Evolutionary conservation across 2,888 invertebrate species (phyloP).

Genomic region (Brachyopa scutellaris): DNA sequence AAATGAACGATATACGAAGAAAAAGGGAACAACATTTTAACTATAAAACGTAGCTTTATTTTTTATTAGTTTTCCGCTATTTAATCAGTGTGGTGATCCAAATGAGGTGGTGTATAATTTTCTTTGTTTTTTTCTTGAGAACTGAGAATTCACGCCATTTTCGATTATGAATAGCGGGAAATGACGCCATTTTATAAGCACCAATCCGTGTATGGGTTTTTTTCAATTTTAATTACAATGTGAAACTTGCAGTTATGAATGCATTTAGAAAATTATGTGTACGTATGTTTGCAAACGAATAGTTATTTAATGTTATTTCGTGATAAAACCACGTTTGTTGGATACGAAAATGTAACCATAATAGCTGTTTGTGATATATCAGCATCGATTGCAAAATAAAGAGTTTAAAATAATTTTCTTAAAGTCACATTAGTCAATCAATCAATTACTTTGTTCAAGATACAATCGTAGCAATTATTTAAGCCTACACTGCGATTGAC

Average conservation of each 20-base stretch:
- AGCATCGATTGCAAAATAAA: too few species aligned
- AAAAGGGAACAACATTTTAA: background rate
- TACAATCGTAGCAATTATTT: too few species aligned
- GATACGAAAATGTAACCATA: too few species aligned
- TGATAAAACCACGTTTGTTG: too few species aligned
- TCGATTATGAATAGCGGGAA: slow-evolving; percentile 13
- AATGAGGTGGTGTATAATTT: background rate
- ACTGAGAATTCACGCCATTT: slow-evolving; percentile 24
- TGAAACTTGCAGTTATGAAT: slow-evolving; percentile 28
- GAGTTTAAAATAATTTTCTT: too few species aligned
- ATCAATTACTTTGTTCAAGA: too few species aligned
- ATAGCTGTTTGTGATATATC: too few species aligned
- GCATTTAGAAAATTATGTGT: background rate
- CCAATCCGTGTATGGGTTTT: slow-evolving; percentile 41
- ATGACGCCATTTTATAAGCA: slow-evolving; percentile 56
- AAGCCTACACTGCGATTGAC: too few species aligned
- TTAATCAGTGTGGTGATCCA: slow-evolving; percentile 1
- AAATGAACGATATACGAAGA: slow-evolving; percentile 43
- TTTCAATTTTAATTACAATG: slow-evolving; percentile 44
- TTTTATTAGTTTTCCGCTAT: slow-evolving; percentile 2
- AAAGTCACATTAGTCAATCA: too few species aligned
- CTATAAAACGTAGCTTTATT: background rate
- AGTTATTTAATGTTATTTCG: too few species aligned
- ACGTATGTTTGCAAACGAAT: too few species aligned
- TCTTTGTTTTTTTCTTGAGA: background rate